Conservation (phyloP, 2,113 vertebrate species). For the Uropsilus gracilis region DNA sequence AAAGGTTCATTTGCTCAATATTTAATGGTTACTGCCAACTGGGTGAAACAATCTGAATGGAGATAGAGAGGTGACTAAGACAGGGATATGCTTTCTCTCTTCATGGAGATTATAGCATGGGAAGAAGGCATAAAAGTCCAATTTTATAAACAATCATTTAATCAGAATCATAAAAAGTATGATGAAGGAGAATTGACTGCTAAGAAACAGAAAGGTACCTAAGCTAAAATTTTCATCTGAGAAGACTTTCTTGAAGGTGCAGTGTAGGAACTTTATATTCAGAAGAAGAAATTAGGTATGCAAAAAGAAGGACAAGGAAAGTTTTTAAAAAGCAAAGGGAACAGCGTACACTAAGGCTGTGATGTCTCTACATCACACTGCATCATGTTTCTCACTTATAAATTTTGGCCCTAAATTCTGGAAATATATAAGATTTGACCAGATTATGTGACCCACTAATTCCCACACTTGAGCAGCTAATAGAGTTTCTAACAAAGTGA, state of each 20-base stretch:
- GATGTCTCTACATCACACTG: fast-evolving
- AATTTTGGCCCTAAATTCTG: not conserved
- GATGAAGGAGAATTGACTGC: not conserved
- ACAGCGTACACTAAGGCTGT: not conserved
- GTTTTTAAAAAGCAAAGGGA: not conserved
- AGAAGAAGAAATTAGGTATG: not conserved
- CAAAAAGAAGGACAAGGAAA: not conserved
- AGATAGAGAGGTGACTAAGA: not conserved
- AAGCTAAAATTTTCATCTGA: not conserved
- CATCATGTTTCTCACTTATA: not conserved
- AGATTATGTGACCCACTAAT: not conserved
- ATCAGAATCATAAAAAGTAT: not conserved
- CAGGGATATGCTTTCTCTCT: not conserved
- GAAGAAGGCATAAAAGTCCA: not conserved
- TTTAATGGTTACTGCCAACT: not conserved
- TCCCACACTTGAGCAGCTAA: not conserved
- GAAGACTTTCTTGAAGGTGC: not conserved
- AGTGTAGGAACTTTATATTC: not conserved
- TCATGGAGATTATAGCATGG: not conserved
- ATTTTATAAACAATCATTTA: not conserved
- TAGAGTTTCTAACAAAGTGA: not conserved
- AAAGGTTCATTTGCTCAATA: not conserved
- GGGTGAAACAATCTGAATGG: not conserved
- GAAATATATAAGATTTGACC: not conserved
- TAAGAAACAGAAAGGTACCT: not conserved